Evolutionary conservation across 1,140 invertebrate genomes (phyloP).

Genomic region (Berghia stephanieae): DNA sequence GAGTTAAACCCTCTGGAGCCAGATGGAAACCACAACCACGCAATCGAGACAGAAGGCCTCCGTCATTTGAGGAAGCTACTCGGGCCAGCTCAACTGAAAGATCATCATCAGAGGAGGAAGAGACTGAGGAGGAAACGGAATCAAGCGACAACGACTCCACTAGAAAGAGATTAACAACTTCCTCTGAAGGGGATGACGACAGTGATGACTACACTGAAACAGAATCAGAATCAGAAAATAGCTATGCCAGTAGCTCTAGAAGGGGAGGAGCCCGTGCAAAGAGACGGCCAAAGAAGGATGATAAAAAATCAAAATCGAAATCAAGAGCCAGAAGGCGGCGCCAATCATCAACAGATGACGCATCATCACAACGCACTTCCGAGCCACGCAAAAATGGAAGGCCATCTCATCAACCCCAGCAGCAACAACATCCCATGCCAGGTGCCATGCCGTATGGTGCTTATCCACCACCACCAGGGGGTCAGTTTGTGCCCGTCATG

Average conservation of each 20-base stretch:
- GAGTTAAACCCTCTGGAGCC: neutral
- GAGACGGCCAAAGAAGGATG: too few relatives aligned
- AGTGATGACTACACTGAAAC: constrained; percentile 14
- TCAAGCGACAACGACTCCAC: neutral
- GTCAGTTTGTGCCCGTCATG: constrained; percentile 19
- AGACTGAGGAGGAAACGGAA: constrained; percentile 31
- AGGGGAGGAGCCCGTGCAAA: too few relatives aligned
- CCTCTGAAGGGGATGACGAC: constrained; percentile 26
- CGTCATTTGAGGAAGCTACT: constrained; percentile 29
- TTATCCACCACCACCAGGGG: neutral
- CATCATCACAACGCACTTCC: neutral
- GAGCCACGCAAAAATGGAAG: too few relatives aligned
- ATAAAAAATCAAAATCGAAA: too few relatives aligned
- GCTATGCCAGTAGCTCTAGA: too few relatives aligned
- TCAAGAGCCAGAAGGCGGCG: too few relatives aligned
- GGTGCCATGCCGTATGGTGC: neutral
- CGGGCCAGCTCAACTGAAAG: constrained; percentile 28
- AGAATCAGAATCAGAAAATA: constrained; percentile 8
- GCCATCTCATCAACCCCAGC: constrained; percentile 1
- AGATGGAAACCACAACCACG: too few relatives aligned
- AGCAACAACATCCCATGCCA: constrained; percentile 5
- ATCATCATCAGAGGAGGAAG: constrained; percentile 34
- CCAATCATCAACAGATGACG: too few relatives aligned
- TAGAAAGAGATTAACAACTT: constrained; percentile 3
- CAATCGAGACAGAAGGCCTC: neutral